Conservation (phyloP, 2,888 invertebrate species). For the Thymelicus acteon region DNA sequence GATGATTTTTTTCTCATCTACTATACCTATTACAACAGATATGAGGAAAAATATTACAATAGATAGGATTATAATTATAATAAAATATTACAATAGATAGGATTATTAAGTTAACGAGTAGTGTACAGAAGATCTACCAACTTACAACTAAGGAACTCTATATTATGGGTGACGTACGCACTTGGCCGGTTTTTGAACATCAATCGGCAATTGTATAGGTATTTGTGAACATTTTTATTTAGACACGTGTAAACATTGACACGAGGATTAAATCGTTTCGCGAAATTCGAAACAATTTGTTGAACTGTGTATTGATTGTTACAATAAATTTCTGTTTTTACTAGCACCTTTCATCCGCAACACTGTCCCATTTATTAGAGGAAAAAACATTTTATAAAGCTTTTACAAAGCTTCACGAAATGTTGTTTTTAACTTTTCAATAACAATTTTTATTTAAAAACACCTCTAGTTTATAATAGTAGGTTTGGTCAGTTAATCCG, state of each 20-base stretch:
- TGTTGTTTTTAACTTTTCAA: constrained; percentile 1
- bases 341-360: constrained; percentile 22
- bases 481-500: not conserved
- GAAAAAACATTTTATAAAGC: constrained; percentile 25
- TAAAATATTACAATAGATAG: no score
- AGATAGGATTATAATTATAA: no score
- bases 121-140: no score
- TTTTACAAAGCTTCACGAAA: not conserved
- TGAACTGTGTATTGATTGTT: constrained; percentile 23
- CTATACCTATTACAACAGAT: no score
- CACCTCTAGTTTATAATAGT: not conserved
- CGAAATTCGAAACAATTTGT: constrained; percentile 26
- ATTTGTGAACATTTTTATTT: constrained; percentile 45
- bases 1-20: no score
- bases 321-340: constrained; percentile 18
- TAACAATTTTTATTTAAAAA: not conserved
- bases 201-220: not conserved
- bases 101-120: no score
- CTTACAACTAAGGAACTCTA: no score
- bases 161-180: not conserved
- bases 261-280: constrained; percentile 14
- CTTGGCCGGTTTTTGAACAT: constrained; percentile 26
- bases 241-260: constrained; percentile 41
- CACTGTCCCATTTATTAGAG: constrained; percentile 39
- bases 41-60: no score